These are phyloP conservation scores for Megaleporinus macrocephalus DNA, from an alignment of 2,113 vertebrate genomes.

Conservation along the genomic window DNA sequence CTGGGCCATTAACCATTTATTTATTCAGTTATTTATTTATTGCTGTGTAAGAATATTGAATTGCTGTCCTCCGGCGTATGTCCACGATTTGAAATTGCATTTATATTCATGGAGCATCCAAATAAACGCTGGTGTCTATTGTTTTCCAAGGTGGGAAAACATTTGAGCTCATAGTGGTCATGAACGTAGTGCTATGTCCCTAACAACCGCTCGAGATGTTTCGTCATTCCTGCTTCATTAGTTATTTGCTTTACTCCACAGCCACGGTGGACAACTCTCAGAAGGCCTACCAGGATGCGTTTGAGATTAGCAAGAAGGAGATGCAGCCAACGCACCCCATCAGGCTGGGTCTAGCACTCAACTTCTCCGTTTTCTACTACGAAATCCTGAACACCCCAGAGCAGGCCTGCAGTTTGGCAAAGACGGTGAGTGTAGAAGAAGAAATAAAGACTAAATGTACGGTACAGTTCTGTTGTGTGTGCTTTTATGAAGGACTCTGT, in stretches of 20 bases:
- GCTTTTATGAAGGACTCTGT: too few species aligned
- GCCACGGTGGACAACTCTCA: conserved; percentile 95
- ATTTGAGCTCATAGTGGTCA: too few species aligned
- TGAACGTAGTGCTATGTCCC: too few species aligned
- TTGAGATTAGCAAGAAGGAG: conserved; percentile 99
- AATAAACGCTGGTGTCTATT: too few species aligned
- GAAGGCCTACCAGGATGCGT: conserved; percentile 94
- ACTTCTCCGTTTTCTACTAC: conserved; percentile 99
- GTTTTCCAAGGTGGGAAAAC: too few species aligned
- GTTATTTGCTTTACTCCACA: conserved; percentile 61
- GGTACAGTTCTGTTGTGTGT: too few species aligned
- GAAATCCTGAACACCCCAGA: conserved; percentile 99
- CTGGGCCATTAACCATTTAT: too few species aligned
- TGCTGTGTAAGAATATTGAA: too few species aligned
- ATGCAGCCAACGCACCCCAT: conserved; percentile 99
- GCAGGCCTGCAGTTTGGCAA: conserved; percentile 95
- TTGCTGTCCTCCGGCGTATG: too few species aligned
- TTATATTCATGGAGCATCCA: too few species aligned
- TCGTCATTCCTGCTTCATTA: not conserved
- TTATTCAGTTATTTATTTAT: too few species aligned
- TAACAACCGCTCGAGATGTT: not conserved
- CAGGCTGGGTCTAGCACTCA: conserved; percentile 95
- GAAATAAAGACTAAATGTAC: not conserved
- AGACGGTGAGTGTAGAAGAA: conserved; percentile 81
- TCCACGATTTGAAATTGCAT: too few species aligned